Base-by-base conservation (phyloP, 2,113 vertebrate genomes). In the Aegithalos caudatus region DNA sequence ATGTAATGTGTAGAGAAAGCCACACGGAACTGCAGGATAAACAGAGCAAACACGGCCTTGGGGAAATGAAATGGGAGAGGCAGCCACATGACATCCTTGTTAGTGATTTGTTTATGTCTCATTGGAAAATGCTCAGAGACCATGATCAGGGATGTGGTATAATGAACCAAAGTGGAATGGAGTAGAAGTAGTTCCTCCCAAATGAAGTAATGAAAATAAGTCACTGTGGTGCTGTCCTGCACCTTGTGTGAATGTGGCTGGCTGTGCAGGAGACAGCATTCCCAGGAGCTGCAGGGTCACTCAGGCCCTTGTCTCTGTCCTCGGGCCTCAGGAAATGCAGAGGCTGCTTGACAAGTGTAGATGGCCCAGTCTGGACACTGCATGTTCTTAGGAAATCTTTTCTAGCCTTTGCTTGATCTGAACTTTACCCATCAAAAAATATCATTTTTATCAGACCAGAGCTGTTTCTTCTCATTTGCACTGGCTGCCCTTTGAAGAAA, bases 81-180 rank as follows among this genome's bases (percentile, higher is more conserved):
- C 88, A 94, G 82, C 69, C 86, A 86, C 88, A 94, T 95, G 90
- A 93, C 82, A 88, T 72, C 65, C 79, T 95, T 14, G 11, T 92
- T 91, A 97, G 81, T 82, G 80, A 91, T 92, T 93, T 95, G 73
- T 93, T 96, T 93, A 73, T 88, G 67, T 94, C 94, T 95, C 87
- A 35, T 85, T 89, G 90, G 95, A 92, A 97, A 95, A 91, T n/a
- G 60, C 88, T 94, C 42, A 91, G 95, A 83, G 88, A 86, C 82
- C 9, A 1, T 2, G 4, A 67, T 15, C 6, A 13, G 40, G 60
- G 81, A 82, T 89, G 77, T 53, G 67, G 5, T 86, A 56, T 71
- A 71, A 61, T 50, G 45, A 89, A 85, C 31, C 38, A 57, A 86
- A 90, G 71, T 73, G 86, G 87, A 82, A 90, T 14, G 57, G 73